These are phyloP conservation scores for Chymomyza costata DNA, from an alignment of 1,140 invertebrate genomes.

Conservation along the genomic window DNA sequence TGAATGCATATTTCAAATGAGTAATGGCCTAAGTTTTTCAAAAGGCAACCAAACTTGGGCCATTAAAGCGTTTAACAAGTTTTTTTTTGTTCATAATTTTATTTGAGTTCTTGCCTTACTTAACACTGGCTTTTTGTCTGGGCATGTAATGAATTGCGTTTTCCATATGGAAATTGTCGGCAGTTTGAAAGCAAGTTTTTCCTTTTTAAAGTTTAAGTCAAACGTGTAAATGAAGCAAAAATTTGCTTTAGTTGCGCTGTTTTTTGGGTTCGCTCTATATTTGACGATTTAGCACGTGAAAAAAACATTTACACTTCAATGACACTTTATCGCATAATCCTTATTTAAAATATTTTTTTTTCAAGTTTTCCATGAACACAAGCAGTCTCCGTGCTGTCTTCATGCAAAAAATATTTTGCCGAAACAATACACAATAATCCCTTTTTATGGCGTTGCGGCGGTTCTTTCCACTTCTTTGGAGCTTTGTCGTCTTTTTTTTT, in stretches of 20 bases:
- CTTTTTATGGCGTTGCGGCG: conserved; percentile 45
- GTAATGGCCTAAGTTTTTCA: conserved; percentile 52
- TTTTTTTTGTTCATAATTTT: conserved; percentile 22
- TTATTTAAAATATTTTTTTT: conserved; percentile 35
- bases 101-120: conserved; percentile 8
- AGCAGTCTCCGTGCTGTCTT: no score
- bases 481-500: conserved; percentile 16
- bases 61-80: conserved; percentile 43
- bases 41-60: conserved; percentile 33
- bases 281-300: conserved; percentile 47
- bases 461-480: conserved; percentile 30
- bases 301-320: conserved; percentile 58
- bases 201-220: conserved; percentile 1
- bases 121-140: conserved; percentile 4
- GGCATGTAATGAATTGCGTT: conserved; percentile 33
- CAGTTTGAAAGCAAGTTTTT: conserved; percentile 16
- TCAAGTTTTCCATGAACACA: conserved; percentile 11
- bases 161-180: conserved; percentile 21
- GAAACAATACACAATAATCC: conserved; percentile 59
- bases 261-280: conserved; percentile 15
- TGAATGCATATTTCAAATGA: conserved; percentile 29
- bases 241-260: background rate
- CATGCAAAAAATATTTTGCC: conserved; percentile 2
- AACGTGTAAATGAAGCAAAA: no score
- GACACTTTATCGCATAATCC: conserved; percentile 59